Evolutionary conservation across 2,797 vertebrate genomes (phyloP).

Genomic region (Remorina albescens): DNA sequence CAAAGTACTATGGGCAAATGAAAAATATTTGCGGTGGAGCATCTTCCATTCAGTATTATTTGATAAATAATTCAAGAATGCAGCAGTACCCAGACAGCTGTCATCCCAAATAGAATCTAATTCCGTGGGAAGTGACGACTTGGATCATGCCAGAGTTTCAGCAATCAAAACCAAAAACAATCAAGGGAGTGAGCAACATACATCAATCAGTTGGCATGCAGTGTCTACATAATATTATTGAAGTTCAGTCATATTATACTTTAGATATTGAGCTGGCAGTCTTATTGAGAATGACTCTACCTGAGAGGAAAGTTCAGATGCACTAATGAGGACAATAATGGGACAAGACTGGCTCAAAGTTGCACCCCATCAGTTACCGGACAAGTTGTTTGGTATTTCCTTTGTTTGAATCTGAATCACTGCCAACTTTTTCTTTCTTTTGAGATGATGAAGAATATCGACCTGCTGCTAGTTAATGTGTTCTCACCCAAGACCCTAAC

Average conservation of each 20-base stretch:
- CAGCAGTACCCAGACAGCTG: not conserved
- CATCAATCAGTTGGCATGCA: not conserved
- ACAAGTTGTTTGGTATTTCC: too few species aligned
- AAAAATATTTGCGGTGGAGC: not conserved
- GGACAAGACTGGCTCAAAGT: not conserved
- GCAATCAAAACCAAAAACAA: not conserved
- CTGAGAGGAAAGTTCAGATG: not conserved
- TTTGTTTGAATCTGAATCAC: not conserved
- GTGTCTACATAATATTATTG: not conserved
- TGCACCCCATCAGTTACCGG: not conserved
- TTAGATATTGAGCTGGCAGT: not conserved
- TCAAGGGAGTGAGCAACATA: not conserved
- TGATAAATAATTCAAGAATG: not conserved
- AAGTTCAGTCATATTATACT: not conserved
- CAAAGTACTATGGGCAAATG: too few species aligned
- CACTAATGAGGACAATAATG: slow-evolving; percentile 4
- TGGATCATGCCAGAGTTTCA: not conserved
- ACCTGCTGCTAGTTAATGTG: not conserved
- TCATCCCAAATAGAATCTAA: not conserved
- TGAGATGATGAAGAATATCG: not conserved
- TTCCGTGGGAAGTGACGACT: not conserved
- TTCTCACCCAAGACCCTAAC: too few species aligned
- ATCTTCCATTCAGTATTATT: not conserved
- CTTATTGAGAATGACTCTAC: not conserved
- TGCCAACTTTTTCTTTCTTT: not conserved